Evolutionary conservation across 2,113 vertebrate species (phyloP).

Genomic region (Plotosus lineatus): DNA sequence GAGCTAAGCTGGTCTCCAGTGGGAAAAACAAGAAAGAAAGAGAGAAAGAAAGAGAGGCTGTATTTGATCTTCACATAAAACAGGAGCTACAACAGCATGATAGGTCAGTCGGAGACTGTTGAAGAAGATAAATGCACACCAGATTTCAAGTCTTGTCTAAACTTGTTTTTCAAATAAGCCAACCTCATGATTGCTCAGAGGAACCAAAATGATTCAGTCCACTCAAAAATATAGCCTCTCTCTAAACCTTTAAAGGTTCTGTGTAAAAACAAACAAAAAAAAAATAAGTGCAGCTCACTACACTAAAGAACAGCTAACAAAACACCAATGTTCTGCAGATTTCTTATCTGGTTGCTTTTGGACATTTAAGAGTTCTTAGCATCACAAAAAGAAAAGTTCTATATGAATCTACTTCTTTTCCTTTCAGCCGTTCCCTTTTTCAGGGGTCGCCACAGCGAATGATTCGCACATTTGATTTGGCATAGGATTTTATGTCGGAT

Average conservation of each 20-base stretch:
- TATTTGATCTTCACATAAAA: slow-evolving; percentile 23
- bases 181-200: not conserved
- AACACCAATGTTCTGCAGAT: too few relatives aligned
- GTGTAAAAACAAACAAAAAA: not conserved
- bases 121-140: slow-evolving; percentile 17
- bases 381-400: too few relatives aligned
- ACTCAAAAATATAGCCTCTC: not conserved
- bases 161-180: not conserved
- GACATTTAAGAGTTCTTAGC: too few relatives aligned
- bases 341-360: too few relatives aligned
- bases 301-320: too few relatives aligned
- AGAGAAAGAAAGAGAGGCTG: not conserved
- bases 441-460: too few relatives aligned
- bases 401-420: too few relatives aligned
- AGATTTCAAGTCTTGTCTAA: not conserved
- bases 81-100: slow-evolving; percentile 3
- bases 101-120: not conserved
- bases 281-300: too few relatives aligned
- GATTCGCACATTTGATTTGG: too few relatives aligned
- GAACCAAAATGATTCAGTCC: not conserved
- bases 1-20: not conserved
- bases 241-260: not conserved
- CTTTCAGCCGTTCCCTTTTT: too few relatives aligned
- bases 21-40: not conserved
- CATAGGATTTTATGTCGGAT: too few relatives aligned